Base-by-base conservation (phyloP, 2,113 vertebrate species). In the Muscicapa adusta region DNA sequence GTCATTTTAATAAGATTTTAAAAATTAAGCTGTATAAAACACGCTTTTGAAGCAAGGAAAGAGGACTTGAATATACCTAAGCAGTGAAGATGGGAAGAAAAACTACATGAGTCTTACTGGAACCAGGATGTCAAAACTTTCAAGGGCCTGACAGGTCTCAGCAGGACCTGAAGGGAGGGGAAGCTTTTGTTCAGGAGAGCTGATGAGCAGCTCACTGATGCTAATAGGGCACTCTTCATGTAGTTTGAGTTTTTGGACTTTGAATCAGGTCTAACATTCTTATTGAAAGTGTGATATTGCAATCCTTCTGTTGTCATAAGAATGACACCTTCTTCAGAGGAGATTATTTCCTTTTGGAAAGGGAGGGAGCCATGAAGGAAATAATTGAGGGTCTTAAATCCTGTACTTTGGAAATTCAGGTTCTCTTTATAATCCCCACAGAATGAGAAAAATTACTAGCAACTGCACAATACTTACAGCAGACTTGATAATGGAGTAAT, bases 381-480 rank as follows among this genome's bases (percentile, higher is more conserved):
- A 93, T 94, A 95, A 97, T 95, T 94, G 93, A 85, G 88, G 87
- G 93, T 92, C 77, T 95, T 85, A 91, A 91, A 92, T 95, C 74
- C 78, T 57, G 18, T 80, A 71, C 94, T 92, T 88, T 53, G 81
- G 65, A 89, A 96, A 95, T 92, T 73, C 89, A 85, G 86, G 68
- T 92, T 94, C 71, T 88, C 84, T 94, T 96, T 91, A 88, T 92
- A 92, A 88, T 72, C 63, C 40, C 87, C 74, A 76, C 40, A 79
- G 57, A 96, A 85, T 3, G 80, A 47, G 65, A 88, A 91, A 96
- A 96, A 97, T 91, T 75, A 88, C 90, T 94, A 79, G 84, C 85
- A 94, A 80, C 85, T 86, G 88, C 89, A 96, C 92, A 97, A 92
- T 96, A 82, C 93, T 86, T 82, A 73, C 62, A 93, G 74, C 48